A percentile compares a stretch with the other conserved stretches of the same genome.
Conservation (phyloP, 2,797 vertebrate genomes). For the Girardinus metallicus region DNA sequence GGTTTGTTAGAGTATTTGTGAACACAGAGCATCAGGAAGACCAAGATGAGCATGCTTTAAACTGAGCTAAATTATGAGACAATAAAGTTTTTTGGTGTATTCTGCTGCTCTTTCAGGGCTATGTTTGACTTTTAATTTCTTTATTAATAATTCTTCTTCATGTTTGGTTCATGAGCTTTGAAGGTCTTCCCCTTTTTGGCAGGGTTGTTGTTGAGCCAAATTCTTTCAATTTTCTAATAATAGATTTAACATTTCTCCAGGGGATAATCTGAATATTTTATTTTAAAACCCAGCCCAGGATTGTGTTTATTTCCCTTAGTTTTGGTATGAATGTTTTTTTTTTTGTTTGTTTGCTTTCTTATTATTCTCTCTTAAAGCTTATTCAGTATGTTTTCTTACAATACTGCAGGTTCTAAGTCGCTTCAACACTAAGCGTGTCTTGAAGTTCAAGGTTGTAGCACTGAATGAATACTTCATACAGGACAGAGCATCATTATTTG, state of each 20-base stretch:
- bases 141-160: not conserved
- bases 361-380: not conserved
- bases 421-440: slow-evolving; percentile 12
- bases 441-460: slow-evolving; percentile 3
- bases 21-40: not conserved
- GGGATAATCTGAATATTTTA: not conserved
- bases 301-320: not conserved
- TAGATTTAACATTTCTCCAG: not conserved
- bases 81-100: not conserved
- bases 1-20: not conserved
- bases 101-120: not conserved
- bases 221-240: too few species aligned
- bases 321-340: not conserved
- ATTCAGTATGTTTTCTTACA: not conserved
- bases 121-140: not conserved
- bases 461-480: slow-evolving; percentile 27
- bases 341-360: not conserved
- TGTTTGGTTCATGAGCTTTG: not conserved
- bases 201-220: not conserved
- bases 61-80: not conserved
- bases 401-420: not conserved
- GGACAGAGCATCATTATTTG: slow-evolving; percentile 41
- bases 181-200: not conserved
- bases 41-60: not conserved
- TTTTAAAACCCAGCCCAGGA: not conserved